Base-by-base conservation (phyloP, 2,797 vertebrate species). In the Dendrocincla tyrannina region DNA sequence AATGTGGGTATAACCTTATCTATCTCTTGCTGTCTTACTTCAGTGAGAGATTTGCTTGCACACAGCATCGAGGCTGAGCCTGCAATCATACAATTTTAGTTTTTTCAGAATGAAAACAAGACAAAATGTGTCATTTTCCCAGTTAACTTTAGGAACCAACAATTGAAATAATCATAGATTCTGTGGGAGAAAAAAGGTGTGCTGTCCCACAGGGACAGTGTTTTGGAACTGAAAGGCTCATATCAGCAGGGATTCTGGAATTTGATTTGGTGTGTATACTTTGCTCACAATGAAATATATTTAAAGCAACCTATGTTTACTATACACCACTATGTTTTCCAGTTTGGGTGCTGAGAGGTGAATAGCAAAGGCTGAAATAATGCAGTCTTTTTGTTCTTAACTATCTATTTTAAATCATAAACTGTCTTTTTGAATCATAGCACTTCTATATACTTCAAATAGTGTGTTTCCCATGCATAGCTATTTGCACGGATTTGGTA, bases 141-240 rank as follows among this genome's bases (percentile, higher is more conserved):
- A 80, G 56, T 22, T 62, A 59, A 47, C 11, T 72, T 72, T 32
- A 88, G 60, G 20, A 15, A 33, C 37, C 8, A 62, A 7, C 16
- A 60, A 25, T 52, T 33, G 62, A 88, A 82, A 73, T 14, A 53
- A 18, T 35, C 7, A 6, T 19, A 52, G 35, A 62, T 1, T 44
- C 88, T 39, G n/a, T 23, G 20, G 16, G 6, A 74, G 18, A 17
- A 11, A 37, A 83, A 35, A 10, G 9, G 6, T 39, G 7, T 13
- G 2, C 15, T 62, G 5, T 47, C 33, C 19, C 44, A 59, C 19
- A 56, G 33, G 18, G 10, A 0, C 33, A 19, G 14, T 17, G 0
- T 67, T 79, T 88, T 59, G 6, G 28, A 25, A 17, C 10, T 77
- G 27, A 89, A 19, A 77, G 32, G 7, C 11, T 58, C 30, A 33